Evolutionary conservation across 2,888 invertebrate species (phyloP), one percentile per base, ranked within the genome.

Genomic region (Ophion costatus): DNA sequence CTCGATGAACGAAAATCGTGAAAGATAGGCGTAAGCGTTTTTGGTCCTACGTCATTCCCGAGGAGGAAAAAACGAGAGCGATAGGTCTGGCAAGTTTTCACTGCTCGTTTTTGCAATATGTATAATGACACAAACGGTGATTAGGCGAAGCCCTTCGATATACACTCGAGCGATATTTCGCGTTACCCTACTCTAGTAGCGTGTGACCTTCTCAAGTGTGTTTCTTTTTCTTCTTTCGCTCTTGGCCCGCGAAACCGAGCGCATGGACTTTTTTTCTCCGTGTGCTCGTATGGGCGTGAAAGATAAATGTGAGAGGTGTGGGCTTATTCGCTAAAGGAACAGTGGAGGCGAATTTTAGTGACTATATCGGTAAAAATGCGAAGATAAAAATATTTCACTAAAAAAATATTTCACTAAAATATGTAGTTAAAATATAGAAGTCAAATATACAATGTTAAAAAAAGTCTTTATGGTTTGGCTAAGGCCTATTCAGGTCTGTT

Each of bases 121-220:
- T 11, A 56, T 83, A 84, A 77, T 77, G 67, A 77, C 45, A 81
- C 74, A 84, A 84, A 42, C 76, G 77, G 69, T 74, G 56, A 81
- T 84, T 81, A 78, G 63, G 42, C 20, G 84, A 84, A 84, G 84
- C 84, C 81, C 78, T 74, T 67, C 77, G 67, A 71, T 57, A 59
- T 45, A 14, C 61, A 69, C 70, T 59, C 69, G 29, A 81, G 66
- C 70, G 24, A 78, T 45, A 71, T 66, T 74, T 77, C 29, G 57
- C 78, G 74, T 79, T 70, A 80, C 80, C 73, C 70, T 75, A 66
- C 56, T 61, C 42, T 51, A 5, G n/a, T 45, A 66, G 45, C 59
- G 78, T 69, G 59, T 79, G 59, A 82, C 77, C 77, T 71, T 80
- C 59, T 66, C 24, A 22, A 80, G 51, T 14, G 51, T 51, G 17